Percentiles rank a stretch among this genome's conserved stretches.
These are phyloP conservation scores for Punctoribates punctum DNA, from an alignment of 2,888 invertebrate genomes.

Conservation along the genomic window DNA sequence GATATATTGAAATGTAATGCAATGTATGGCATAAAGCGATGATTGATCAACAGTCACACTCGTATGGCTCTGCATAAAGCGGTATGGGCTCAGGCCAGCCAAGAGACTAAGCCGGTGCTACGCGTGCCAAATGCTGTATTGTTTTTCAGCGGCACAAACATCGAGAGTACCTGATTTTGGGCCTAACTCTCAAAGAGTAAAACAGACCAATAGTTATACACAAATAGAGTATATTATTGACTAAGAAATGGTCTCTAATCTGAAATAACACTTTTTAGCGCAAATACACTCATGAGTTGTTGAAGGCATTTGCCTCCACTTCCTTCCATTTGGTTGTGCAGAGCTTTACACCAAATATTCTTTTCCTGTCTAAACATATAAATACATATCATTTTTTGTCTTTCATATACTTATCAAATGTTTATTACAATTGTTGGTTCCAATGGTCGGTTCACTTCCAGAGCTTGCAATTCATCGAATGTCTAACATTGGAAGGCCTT, in stretches of 20 bases:
- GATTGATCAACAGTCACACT: background rate
- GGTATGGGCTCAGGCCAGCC: background rate
- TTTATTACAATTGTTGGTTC: too few species aligned
- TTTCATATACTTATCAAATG: too few species aligned
- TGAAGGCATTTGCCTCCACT: too few species aligned
- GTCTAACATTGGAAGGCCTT: background rate
- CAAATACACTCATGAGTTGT: too few species aligned
- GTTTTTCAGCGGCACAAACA: slow-evolving; percentile 14
- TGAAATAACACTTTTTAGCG: too few species aligned
- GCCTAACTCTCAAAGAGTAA: background rate
- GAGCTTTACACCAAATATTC: too few species aligned
- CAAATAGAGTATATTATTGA: too few species aligned
- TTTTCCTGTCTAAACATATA: too few species aligned
- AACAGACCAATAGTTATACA: background rate
- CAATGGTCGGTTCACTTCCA: too few species aligned
- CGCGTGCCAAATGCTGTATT: slow-evolving; percentile 20
- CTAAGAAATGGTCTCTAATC: too few species aligned
- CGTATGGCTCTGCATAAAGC: background rate
- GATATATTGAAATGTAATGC: background rate
- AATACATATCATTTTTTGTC: too few species aligned
- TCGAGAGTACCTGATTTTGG: background rate
- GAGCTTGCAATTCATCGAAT: background rate
- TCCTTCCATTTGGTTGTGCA: too few species aligned
- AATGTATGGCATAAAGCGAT: background rate
- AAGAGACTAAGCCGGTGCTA: background rate